Evolutionary conservation across 2,888 invertebrate species (phyloP).

Genomic region (Melikaiella ostensackeni): DNA sequence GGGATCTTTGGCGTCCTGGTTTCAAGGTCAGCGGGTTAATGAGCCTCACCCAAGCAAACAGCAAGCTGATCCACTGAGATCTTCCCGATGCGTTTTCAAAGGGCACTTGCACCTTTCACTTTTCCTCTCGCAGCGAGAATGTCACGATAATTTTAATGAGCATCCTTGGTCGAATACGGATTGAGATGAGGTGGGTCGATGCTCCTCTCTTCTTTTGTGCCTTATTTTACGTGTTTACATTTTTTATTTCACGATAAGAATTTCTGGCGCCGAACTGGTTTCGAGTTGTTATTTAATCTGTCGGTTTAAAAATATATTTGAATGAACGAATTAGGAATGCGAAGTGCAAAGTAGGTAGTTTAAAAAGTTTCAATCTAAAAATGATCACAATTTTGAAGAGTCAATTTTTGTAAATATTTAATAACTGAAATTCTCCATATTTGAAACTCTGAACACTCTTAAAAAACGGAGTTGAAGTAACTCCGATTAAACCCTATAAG

Average conservation of each 20-base stretch:
- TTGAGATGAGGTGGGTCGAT: neutral
- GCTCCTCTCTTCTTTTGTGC: neutral
- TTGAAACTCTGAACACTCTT: too few relatives aligned
- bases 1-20: slow-evolving; percentile 32
- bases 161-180: neutral
- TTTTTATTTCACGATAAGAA: neutral
- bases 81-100: slow-evolving; percentile 21
- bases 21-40: slow-evolving; percentile 33
- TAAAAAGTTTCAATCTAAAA: neutral
- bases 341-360: neutral
- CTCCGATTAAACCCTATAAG: too few relatives aligned
- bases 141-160: slow-evolving; percentile 35
- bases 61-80: slow-evolving; percentile 20
- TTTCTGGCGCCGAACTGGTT: neutral
- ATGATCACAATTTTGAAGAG: neutral
- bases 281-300: neutral
- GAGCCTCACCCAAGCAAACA: slow-evolving; percentile 27
- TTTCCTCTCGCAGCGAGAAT: slow-evolving; percentile 33
- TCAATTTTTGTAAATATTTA: too few relatives aligned
- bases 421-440: too few relatives aligned
- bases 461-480: too few relatives aligned
- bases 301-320: too few relatives aligned
- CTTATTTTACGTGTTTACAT: slow-evolving; percentile 2
- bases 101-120: slow-evolving; percentile 42
- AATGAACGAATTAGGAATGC: too few relatives aligned